phyloP scores from a whole-genome alignment of 2,113 vertebrate genomes.

The Platichthys flesus region DNA sequence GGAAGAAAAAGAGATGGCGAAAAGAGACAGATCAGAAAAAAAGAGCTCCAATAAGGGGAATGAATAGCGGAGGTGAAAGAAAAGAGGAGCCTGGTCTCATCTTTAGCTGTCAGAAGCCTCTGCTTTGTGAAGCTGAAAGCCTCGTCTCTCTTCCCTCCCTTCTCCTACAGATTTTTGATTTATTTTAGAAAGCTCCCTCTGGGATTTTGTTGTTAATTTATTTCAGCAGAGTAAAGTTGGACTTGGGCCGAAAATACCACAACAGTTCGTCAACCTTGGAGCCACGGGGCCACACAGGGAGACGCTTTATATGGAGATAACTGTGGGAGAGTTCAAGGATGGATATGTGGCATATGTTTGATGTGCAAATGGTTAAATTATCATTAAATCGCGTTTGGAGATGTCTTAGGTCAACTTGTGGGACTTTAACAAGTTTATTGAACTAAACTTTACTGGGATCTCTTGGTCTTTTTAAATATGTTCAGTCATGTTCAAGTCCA shows the following conservation, averaged over 20 bases:
- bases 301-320: conserved; percentile 32
- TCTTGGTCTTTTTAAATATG: too few relatives aligned
- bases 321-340: conserved; percentile 25
- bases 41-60: conserved; percentile 55
- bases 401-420: too few relatives aligned
- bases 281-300: conserved; percentile 26
- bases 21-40: conserved; percentile 56
- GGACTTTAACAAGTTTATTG: too few relatives aligned
- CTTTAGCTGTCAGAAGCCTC: conserved; percentile 57
- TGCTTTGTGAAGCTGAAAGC: conserved; percentile 43
- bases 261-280: conserved; percentile 39
- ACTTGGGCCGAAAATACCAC: conserved; percentile 7
- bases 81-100: conserved; percentile 38
- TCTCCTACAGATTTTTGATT: conserved; percentile 9
- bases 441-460: too few relatives aligned
- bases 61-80: conserved; percentile 58
- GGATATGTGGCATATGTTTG: conserved; percentile 27
- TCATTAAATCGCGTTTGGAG: neutral
- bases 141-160: neutral
- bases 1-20: conserved; percentile 41
- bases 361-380: conserved; percentile 27
- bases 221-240: conserved; percentile 31
- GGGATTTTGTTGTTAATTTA: conserved; percentile 62
- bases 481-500: too few relatives aligned
- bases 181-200: conserved; percentile 34